phyloP scores from a whole-genome alignment of 92 coral and sea anemone genomes.

The Zoanthus sociatus region DNA sequence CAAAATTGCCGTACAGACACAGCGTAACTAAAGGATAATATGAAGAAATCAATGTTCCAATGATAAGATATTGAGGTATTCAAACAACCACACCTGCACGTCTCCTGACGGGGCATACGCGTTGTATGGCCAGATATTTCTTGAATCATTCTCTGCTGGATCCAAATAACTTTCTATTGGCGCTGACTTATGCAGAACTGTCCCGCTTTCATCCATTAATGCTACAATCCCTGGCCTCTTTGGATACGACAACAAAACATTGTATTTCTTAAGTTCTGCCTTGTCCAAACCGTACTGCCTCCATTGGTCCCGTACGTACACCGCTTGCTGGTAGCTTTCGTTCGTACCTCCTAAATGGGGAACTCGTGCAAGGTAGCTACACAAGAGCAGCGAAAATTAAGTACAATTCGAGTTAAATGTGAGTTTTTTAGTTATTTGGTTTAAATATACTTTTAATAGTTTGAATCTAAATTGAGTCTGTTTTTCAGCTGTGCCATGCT shows the following conservation, averaged over 20 bases:
- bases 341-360: conserved; percentile 77
- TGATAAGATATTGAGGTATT: too few relatives aligned
- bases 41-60: too few relatives aligned
- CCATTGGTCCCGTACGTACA: conserved; percentile 65
- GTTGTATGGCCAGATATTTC: conserved; percentile 67
- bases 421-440: too few relatives aligned
- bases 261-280: conserved; percentile 72
- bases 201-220: conserved; percentile 58
- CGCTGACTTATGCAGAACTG: conserved; percentile 54
- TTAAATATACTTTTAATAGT: too few relatives aligned
- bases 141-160: conserved; percentile 51
- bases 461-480: too few relatives aligned
- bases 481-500: too few relatives aligned
- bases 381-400: not conserved
- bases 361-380: conserved; percentile 71
- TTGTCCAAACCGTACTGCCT: conserved; percentile 63
- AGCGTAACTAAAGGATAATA: too few relatives aligned
- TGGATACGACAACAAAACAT: conserved; percentile 73
- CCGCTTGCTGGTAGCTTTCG: conserved; percentile 77
- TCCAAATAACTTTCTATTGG: conserved; percentile 51
- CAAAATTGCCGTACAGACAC: too few relatives aligned
- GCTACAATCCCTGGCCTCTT: conserved; percentile 76
- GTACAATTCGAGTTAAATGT: too few relatives aligned
- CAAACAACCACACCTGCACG: conserved; percentile 53
- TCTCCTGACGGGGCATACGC: conserved; percentile 83